Evolutionary conservation across 2,113 vertebrate species (phyloP).

Genomic region (Lycaon pictus): DNA sequence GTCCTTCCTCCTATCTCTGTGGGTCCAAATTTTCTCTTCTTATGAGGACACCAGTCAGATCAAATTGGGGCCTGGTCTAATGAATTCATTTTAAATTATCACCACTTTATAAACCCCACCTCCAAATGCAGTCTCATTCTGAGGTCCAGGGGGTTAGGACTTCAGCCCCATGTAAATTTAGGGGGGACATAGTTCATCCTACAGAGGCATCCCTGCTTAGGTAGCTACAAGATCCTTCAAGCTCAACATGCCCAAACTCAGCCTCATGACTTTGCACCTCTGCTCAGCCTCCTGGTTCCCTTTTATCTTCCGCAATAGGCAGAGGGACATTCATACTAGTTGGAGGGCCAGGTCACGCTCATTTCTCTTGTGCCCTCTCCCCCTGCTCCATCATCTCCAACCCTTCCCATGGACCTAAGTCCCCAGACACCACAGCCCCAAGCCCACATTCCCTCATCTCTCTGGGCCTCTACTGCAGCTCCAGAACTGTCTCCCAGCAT

Average conservation of each 20-base stretch:
- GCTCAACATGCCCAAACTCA: not conserved
- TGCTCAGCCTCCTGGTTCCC: too few species aligned
- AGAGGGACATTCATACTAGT: not conserved
- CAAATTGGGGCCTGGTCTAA: not conserved
- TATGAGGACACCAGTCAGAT: not conserved
- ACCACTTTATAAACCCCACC: not conserved
- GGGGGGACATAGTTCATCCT: not conserved
- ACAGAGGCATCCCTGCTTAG: rapidly evolving
- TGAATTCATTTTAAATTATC: too few species aligned
- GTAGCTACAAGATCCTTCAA: not conserved
- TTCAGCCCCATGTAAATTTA: too few species aligned
- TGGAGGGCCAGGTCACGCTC: not conserved
- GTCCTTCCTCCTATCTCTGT: not conserved
- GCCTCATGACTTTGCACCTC: not conserved
- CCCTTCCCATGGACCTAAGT: not conserved
- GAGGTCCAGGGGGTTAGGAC: too few species aligned
- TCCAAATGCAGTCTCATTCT: not conserved
- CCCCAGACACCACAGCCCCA: not conserved
- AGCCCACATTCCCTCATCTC: not conserved
- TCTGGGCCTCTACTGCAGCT: not conserved
- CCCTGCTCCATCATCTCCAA: not conserved
- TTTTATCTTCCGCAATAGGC: not conserved
- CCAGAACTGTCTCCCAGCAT: not conserved
- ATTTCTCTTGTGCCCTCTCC: rapidly evolving
- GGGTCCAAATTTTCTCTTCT: not conserved